phyloP scores from a whole-genome alignment of 2,888 invertebrate species.

The Sinelater perroti region DNA sequence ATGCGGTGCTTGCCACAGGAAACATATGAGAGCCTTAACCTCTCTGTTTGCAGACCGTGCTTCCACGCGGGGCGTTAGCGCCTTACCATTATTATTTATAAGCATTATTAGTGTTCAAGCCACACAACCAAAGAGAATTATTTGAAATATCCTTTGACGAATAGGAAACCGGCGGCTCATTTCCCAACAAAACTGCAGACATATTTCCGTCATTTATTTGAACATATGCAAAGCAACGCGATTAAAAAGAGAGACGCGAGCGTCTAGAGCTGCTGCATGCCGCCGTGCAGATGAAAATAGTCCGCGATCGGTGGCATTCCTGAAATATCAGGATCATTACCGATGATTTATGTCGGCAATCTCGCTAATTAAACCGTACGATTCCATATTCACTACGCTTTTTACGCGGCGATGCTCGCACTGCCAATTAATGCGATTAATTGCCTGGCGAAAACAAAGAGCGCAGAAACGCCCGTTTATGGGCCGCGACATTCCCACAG shows the following conservation, averaged over 20 bases:
- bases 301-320: conserved; percentile 20
- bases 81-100: no score
- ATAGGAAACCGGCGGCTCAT: no score
- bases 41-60: no score
- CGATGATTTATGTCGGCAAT: conserved; percentile 19
- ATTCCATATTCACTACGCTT: conserved; percentile 21
- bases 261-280: conserved; percentile 22
- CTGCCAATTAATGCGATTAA: conserved; percentile 23
- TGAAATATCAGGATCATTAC: conserved; percentile 25
- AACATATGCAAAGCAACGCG: conserved; percentile 1
- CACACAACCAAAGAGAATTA: no score
- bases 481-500: conserved; percentile 24
- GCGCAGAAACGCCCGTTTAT: conserved; percentile 14
- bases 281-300: conserved; percentile 28
- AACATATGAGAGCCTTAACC: no score
- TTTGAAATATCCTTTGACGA: no score
- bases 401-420: conserved; percentile 17
- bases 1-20: no score
- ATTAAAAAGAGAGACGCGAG: conserved; percentile 15
- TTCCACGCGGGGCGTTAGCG: no score
- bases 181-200: no score
- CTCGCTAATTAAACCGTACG: conserved; percentile 22
- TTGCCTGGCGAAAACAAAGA: conserved; percentile 22
- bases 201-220: no score
- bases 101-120: no score